A percentile compares a stretch with the other conserved stretches of the same genome.
Evolutionary conservation across 1,140 invertebrate species (phyloP).

Genomic region (silkworm (Bombyx mori)): DNA sequence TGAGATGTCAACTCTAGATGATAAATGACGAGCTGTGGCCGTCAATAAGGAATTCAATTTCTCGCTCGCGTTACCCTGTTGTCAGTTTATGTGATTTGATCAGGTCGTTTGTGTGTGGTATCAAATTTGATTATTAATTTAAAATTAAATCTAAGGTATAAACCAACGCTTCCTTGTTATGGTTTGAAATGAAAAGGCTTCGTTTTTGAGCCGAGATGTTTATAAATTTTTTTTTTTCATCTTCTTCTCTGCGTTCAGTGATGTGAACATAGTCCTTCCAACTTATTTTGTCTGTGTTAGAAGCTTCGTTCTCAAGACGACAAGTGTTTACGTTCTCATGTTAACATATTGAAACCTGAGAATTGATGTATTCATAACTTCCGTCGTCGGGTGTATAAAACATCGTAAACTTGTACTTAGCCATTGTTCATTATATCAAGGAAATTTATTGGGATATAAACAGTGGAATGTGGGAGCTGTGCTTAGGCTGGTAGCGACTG

Average conservation of each 20-base stretch:
- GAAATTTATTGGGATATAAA: slow-evolving; percentile 17
- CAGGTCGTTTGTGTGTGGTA: slow-evolving; percentile 9
- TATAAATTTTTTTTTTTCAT: no score
- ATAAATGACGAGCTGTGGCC: slow-evolving; percentile 48
- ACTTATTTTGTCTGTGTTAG: no score
- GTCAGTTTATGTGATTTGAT: slow-evolving; percentile 8
- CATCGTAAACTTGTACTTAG: slow-evolving; percentile 27
- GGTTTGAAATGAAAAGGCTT: no score
- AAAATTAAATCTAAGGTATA: no score
- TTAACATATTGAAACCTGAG: slow-evolving; percentile 34
- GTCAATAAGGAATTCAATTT: slow-evolving; percentile 61
- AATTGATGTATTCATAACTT: slow-evolving; percentile 50
- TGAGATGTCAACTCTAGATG: slow-evolving; percentile 54
- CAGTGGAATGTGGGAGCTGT: no score
- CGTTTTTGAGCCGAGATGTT: no score
- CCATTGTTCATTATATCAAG: slow-evolving; percentile 45
- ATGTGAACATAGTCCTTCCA: no score
- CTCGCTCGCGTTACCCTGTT: slow-evolving; percentile 31
- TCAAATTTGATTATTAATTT: no score
- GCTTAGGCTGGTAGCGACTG: no score
- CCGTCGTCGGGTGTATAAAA: slow-evolving; percentile 37
- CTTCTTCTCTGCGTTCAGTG: no score
- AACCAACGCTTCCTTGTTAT: no score
- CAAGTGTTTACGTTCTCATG: slow-evolving; percentile 15
- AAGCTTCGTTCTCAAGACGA: no score